phyloP scores from a whole-genome alignment of 1,140 invertebrate genomes.

The Sarcophaga bullata region DNA sequence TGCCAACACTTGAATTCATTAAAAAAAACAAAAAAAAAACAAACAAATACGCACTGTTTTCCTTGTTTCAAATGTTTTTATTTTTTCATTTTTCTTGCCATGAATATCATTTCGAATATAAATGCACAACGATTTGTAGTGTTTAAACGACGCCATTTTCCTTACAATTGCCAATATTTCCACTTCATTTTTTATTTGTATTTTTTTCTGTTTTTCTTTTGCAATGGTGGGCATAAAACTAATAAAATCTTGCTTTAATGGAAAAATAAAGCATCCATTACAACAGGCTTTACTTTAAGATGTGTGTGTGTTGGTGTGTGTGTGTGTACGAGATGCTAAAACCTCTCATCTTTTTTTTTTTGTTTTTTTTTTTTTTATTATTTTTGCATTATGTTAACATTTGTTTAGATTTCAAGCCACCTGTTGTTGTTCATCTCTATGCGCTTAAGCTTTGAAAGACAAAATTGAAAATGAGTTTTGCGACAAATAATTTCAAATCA shows the following conservation, averaged over 20 bases:
- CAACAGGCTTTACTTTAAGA: too few relatives aligned
- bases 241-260: conserved; percentile 2
- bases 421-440: not conserved
- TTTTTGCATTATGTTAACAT: not conserved
- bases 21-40: too few relatives aligned
- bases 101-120: not conserved
- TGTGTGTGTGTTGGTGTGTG: too few relatives aligned
- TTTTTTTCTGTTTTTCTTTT: not conserved
- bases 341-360: too few relatives aligned
- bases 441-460: not conserved
- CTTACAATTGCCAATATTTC: not conserved
- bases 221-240: not conserved
- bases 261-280: too few relatives aligned
- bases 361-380: too few relatives aligned
- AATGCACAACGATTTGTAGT: conserved; percentile 15
- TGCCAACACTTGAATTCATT: too few relatives aligned
- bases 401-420: conserved; percentile 7
- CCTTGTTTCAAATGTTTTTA: too few relatives aligned
- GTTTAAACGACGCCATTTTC: conserved; percentile 23
- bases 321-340: too few relatives aligned
- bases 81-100: not conserved
- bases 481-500: conserved; percentile 20
- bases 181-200: not conserved
- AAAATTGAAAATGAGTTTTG: conserved; percentile 19
- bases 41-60: not conserved